Conservation (phyloP, 2,113 vertebrate genomes). For the Hepsetus odoe region DNA sequence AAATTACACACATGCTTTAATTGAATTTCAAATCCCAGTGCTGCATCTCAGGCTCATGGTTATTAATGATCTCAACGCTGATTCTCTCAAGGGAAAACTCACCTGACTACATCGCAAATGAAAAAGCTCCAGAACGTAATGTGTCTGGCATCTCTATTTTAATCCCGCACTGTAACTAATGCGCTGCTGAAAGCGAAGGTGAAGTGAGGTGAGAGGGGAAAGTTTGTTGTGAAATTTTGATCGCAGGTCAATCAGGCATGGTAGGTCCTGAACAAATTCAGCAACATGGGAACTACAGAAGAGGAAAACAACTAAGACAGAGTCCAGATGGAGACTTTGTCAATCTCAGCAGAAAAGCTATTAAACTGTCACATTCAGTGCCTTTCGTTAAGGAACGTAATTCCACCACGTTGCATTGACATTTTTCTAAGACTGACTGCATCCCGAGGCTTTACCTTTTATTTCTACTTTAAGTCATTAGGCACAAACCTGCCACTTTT, state of each 20-base stretch:
- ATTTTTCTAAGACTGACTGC: no score
- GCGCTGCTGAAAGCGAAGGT: not conserved
- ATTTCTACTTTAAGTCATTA: no score
- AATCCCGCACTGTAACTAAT: not conserved
- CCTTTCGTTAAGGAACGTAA: no score
- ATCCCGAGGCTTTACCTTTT: no score
- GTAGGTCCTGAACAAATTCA: not conserved
- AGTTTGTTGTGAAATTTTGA: not conserved
- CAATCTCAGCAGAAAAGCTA: no score
- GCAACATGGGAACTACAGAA: not conserved
- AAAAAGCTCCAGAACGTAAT: not conserved
- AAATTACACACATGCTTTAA: conserved; percentile 35
- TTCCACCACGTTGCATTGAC: no score
- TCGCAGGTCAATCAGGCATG: not conserved
- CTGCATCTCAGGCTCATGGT: conserved; percentile 28
- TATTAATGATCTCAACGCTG: conserved; percentile 32
- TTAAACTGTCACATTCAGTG: no score
- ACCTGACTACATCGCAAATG: conserved; percentile 6
- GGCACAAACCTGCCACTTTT: no score
- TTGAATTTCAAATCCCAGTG: conserved; percentile 33
- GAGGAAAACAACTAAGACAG: not conserved
- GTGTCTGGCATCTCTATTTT: not conserved
- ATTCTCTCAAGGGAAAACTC: conserved; percentile 10
- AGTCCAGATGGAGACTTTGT: not conserved
- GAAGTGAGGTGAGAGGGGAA: not conserved